A percentile compares a stretch with the other conserved stretches of the same genome.
Conservation (phyloP, 2,888 invertebrate species). For the Schrankia costaestrigalis region DNA sequence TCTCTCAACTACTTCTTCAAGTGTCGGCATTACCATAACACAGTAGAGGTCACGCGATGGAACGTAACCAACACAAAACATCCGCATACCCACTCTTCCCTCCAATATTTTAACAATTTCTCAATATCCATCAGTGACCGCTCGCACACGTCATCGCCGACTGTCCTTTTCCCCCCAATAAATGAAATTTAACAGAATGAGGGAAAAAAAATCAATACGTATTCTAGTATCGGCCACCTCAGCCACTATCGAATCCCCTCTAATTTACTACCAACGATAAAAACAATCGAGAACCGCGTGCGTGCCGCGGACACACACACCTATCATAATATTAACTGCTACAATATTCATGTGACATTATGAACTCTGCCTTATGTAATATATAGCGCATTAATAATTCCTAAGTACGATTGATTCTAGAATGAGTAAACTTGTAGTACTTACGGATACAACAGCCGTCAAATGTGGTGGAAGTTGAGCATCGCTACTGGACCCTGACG, state of each 20-base stretch:
- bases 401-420: slow-evolving; percentile 32
- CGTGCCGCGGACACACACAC: slow-evolving; percentile 36
- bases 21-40: slow-evolving; percentile 8
- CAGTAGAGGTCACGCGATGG: slow-evolving; percentile 10
- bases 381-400: slow-evolving; percentile 56
- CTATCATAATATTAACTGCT: slow-evolving; percentile 48
- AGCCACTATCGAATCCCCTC: slow-evolving; percentile 69
- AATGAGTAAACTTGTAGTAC: slow-evolving; percentile 35
- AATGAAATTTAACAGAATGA: slow-evolving; percentile 81
- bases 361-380: slow-evolving; percentile 59
- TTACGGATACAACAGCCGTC: slow-evolving; percentile 75
- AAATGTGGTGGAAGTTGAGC: slow-evolving; percentile 74
- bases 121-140: slow-evolving; percentile 20
- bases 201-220: slow-evolving; percentile 79
- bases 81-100: too few species aligned
- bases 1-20: slow-evolving; percentile 7
- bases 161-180: slow-evolving; percentile 74
- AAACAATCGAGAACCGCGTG: slow-evolving; percentile 66
- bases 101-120: too few species aligned
- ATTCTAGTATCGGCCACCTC: slow-evolving; percentile 70
- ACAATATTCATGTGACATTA: slow-evolving; percentile 66
- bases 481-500: slow-evolving; percentile 55
- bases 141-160: slow-evolving; percentile 52
- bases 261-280: slow-evolving; percentile 75
- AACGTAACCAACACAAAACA: slow-evolving; percentile 16